Conservation (phyloP, 2,113 vertebrate species). For the Phoenicopterus ruber region DNA sequence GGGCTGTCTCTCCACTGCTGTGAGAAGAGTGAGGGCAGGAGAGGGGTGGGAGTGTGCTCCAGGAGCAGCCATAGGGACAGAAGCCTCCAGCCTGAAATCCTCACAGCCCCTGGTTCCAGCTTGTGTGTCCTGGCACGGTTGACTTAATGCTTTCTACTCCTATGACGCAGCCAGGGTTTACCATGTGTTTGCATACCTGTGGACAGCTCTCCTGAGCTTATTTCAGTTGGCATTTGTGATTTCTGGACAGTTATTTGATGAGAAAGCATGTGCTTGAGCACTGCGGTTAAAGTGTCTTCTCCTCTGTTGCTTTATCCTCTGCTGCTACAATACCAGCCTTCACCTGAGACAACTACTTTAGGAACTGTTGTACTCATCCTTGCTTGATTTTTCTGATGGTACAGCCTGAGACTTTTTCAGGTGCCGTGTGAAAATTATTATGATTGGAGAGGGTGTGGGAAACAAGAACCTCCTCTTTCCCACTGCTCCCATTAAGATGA, state of each 20-base stretch:
- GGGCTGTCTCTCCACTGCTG: neutral
- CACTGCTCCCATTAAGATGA: neutral
- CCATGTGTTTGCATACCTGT: neutral
- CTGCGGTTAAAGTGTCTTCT: neutral
- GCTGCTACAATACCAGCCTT: neutral
- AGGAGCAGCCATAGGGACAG: accelerated
- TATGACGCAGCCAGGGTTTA: neutral
- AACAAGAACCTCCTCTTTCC: neutral
- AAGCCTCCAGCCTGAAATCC: neutral
- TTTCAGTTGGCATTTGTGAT: neutral
- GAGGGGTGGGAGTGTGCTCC: neutral
- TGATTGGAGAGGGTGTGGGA: neutral
- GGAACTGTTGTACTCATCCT: neutral
- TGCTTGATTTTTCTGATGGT: neutral
- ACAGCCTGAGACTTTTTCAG: neutral
- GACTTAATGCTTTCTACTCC: neutral
- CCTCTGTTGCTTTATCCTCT: neutral
- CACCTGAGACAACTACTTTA: neutral
- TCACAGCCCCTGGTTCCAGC: neutral
- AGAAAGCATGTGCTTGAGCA: neutral
- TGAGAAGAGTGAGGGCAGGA: neutral
- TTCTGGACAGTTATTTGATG: neutral
- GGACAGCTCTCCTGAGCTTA: neutral
- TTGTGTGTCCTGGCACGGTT: accelerated
- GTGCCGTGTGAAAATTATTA: neutral